Evolutionary conservation across 2,797 vertebrate genomes (phyloP).

Genomic region (Poecile montanus): DNA sequence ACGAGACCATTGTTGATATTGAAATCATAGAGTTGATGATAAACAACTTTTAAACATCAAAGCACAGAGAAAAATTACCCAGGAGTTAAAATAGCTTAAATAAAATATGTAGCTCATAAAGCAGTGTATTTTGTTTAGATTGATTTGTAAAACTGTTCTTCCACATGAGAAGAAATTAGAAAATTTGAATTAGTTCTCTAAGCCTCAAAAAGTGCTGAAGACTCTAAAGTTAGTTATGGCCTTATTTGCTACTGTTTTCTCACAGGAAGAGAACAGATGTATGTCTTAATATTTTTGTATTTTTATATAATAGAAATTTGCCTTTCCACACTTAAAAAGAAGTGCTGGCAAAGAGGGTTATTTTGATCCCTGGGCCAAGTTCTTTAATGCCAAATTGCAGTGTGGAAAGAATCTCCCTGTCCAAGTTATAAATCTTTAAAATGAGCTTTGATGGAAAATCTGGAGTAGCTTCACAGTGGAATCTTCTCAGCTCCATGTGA

Average conservation of each 20-base stretch:
- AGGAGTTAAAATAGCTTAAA: not conserved
- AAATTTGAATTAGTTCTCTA: not conserved
- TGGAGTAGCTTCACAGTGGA: conserved; percentile 30
- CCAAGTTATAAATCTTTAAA: conserved; percentile 59
- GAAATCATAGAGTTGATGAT: not conserved
- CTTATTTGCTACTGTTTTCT: conserved; percentile 6
- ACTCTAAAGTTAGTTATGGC: not conserved
- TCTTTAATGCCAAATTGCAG: conserved; percentile 49
- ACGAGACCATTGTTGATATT: not conserved
- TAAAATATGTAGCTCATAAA: not conserved
- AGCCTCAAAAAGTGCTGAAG: not conserved
- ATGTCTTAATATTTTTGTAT: conserved; percentile 7
- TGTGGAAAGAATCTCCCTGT: conserved; percentile 51
- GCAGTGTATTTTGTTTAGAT: not conserved
- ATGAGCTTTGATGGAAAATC: conserved; percentile 61
- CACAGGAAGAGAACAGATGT: not conserved
- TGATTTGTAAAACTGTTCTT: conserved; percentile 23
- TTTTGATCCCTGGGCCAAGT: conserved; percentile 59
- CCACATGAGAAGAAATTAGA: not conserved
- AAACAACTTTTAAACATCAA: not conserved
- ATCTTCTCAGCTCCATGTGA: not conserved
- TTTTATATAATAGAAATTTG: conserved; percentile 36
- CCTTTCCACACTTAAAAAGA: conserved; percentile 21
- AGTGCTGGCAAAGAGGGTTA: conserved; percentile 26
- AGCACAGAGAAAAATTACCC: not conserved